A percentile compares a stretch with the other conserved stretches of the same genome.
Conservation (phyloP, 2,888 invertebrate species). For the Erynnis tages region DNA sequence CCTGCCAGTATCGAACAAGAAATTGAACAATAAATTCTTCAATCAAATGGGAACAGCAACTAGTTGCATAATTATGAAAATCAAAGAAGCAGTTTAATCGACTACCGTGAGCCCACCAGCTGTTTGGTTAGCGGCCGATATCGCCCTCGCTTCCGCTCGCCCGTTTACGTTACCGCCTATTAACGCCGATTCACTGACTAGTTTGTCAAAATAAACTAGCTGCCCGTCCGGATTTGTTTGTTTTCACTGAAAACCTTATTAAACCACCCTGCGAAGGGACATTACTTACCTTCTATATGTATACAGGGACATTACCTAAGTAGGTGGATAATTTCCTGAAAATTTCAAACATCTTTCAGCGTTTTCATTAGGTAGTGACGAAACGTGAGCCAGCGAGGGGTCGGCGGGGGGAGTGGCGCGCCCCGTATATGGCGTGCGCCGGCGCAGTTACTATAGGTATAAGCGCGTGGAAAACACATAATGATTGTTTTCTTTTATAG, state of each 20-base stretch:
- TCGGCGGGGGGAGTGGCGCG: slow-evolving; percentile 45
- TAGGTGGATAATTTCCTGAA: too few species aligned
- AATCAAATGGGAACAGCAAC: too few species aligned
- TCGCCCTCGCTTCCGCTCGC: neutral
- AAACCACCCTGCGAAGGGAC: too few species aligned
- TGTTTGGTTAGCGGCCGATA: slow-evolving; percentile 2
- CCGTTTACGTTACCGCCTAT: neutral
- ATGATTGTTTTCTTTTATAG: too few species aligned
- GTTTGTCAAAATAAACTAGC: slow-evolving; percentile 13
- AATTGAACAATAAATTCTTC: too few species aligned
- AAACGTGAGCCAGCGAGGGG: slow-evolving; percentile 69
- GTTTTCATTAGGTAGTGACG: slow-evolving; percentile 38
- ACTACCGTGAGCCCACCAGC: too few species aligned
- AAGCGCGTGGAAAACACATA: neutral
- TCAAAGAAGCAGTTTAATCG: too few species aligned
- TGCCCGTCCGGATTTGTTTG: slow-evolving; percentile 4
- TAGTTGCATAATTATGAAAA: neutral
- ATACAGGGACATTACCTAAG: too few species aligned
- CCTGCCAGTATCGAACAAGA: too few species aligned
- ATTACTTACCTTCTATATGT: too few species aligned
- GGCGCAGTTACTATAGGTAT: slow-evolving; percentile 49
- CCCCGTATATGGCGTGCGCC: slow-evolving; percentile 66
- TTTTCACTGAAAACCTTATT: neutral
- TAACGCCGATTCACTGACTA: neutral
- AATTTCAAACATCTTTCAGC: neutral